Evolutionary conservation across 2,888 invertebrate genomes (phyloP).

Genomic region (Agrotis ipsilon): DNA sequence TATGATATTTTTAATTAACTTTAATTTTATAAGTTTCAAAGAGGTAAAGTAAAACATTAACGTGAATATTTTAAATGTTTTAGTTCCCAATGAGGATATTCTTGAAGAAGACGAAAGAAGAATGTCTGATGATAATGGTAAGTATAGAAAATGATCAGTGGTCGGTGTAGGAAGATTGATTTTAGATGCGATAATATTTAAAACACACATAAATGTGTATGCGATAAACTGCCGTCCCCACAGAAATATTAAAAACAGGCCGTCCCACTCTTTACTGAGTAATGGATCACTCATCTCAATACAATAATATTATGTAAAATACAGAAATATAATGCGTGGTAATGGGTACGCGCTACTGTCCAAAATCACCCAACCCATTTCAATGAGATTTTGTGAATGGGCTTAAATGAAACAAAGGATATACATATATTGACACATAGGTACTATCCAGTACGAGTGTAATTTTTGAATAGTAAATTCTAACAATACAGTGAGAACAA

Average conservation of each 20-base stretch:
- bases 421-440: too few species aligned
- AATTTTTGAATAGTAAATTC: background rate
- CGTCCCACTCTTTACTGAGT: background rate
- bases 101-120: constrained; percentile 89
- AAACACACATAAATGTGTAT: too few species aligned
- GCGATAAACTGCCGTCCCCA: too few species aligned
- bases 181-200: background rate
- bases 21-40: background rate
- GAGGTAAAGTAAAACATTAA: constrained; percentile 9
- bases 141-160: constrained; percentile 38
- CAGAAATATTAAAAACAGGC: too few species aligned
- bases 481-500: background rate
- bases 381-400: too few species aligned
- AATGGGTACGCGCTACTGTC: too few species aligned
- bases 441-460: background rate
- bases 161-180: background rate
- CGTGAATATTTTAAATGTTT: constrained; percentile 69
- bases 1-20: background rate
- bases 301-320: too few species aligned
- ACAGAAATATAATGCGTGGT: too few species aligned
- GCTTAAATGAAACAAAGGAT: too few species aligned
- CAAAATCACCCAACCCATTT: too few species aligned
- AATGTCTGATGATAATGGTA: constrained; percentile 87
- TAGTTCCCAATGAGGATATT: constrained; percentile 90
- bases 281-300: too few species aligned